A percentile compares a stretch with the other conserved stretches of the same genome.
Evolutionary conservation across 1,140 invertebrate species (phyloP).

Genomic region (Musca domestica): DNA sequence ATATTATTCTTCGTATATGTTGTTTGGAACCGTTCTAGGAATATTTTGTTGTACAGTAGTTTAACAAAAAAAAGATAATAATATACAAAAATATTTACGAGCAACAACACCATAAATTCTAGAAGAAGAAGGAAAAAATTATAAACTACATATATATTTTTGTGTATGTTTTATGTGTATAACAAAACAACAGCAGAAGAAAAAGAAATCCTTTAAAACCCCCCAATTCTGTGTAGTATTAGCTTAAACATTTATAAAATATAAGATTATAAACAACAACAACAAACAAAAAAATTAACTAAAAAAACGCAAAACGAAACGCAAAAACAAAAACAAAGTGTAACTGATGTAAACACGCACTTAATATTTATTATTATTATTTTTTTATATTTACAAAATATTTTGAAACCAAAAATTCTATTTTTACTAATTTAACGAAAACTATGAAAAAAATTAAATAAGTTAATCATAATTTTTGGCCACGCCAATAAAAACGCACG

Average conservation of each 20-base stretch:
- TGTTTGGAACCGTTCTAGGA: too few relatives aligned
- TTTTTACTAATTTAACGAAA: slow-evolving; percentile 2
- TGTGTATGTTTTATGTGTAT: slow-evolving; percentile 13
- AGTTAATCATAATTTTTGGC: background rate
- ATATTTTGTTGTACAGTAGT: too few relatives aligned
- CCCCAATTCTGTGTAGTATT: slow-evolving; percentile 34
- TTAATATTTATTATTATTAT: slow-evolving; percentile 9
- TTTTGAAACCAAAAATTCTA: slow-evolving; percentile 20
- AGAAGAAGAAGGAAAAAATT: background rate
- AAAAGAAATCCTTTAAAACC: background rate
- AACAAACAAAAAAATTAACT: slow-evolving; percentile 3
- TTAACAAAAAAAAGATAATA: too few relatives aligned
- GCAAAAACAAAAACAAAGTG: slow-evolving; percentile 5
- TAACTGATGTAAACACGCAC: slow-evolving; percentile 4
- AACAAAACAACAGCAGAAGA: background rate
- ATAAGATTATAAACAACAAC: background rate
- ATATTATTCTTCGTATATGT: too few relatives aligned
- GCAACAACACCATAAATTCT: too few relatives aligned
- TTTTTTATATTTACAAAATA: background rate
- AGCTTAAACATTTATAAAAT: slow-evolving; percentile 15
- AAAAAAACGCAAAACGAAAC: background rate
- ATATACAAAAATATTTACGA: too few relatives aligned
- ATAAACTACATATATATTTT: background rate
- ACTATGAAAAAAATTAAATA: too few relatives aligned
- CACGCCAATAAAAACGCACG: slow-evolving; percentile 4